phyloP scores from a whole-genome alignment of 2,888 invertebrate genomes.

The Schizaphis graminum region DNA sequence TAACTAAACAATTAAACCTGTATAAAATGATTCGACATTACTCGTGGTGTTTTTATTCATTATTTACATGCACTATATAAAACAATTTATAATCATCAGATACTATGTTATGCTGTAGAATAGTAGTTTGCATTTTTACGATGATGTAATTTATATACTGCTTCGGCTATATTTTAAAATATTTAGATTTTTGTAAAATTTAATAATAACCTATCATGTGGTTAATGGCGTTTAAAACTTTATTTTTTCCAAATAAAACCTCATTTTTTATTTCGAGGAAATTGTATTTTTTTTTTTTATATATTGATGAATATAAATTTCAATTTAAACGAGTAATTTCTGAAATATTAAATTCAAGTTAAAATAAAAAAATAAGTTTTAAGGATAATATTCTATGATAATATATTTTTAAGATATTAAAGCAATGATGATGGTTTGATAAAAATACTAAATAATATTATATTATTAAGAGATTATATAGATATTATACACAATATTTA shows the following conservation, averaged over 20 bases:
- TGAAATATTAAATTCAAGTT: background rate
- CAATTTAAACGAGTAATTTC: background rate
- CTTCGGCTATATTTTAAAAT: background rate
- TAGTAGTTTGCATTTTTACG: too few species aligned
- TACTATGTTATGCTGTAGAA: too few species aligned
- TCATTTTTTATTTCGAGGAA: background rate
- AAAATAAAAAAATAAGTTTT: background rate
- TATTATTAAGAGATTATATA: background rate
- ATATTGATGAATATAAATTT: background rate
- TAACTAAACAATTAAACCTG: background rate
- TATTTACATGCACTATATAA: too few species aligned
- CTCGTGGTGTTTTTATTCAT: too few species aligned
- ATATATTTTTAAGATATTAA: background rate
- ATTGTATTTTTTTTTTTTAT: rapidly evolving
- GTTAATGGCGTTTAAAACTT: background rate
- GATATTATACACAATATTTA: background rate
- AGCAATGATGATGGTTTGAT: background rate
- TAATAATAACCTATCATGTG: background rate
- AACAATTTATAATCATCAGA: too few species aligned
- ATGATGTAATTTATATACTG: background rate
- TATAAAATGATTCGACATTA: background rate
- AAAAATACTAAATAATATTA: background rate
- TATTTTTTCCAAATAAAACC: too few species aligned
- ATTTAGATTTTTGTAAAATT: background rate
- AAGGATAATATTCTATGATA: background rate